phyloP scores from a whole-genome alignment of 64 coral and sea anemone genomes.

The Dendronephthya gigantea region DNA sequence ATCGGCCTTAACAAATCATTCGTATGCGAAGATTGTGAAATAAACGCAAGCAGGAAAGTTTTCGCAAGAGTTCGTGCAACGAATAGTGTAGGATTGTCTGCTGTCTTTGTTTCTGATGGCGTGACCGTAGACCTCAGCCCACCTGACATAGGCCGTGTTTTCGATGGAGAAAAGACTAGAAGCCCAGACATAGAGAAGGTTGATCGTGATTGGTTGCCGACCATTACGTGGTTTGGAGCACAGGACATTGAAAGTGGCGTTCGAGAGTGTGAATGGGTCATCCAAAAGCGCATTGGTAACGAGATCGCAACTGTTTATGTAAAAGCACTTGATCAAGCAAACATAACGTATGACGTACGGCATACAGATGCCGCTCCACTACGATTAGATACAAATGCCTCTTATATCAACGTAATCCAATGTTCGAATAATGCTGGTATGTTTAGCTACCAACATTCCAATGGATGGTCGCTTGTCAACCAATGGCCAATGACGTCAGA shows the following conservation, averaged over 20 bases:
- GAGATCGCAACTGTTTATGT: neutral
- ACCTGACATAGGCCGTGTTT: conserved; percentile 22
- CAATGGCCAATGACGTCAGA: conserved; percentile 7
- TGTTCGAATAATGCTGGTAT: neutral
- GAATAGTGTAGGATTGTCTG: conserved; percentile 48
- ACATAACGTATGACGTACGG: neutral
- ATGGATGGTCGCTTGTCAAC: neutral
- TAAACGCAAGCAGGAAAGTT: conserved; percentile 32
- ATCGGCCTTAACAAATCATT: conserved; percentile 45
- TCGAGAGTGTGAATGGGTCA: neutral
- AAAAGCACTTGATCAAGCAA: neutral
- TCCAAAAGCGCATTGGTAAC: neutral
- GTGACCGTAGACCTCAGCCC: conserved; percentile 51
- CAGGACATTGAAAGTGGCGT: neutral
- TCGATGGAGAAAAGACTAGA: conserved; percentile 17
- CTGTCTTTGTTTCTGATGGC: conserved; percentile 54
- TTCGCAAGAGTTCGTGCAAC: conserved; percentile 43
- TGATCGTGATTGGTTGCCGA: neutral
- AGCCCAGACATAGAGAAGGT: neutral
- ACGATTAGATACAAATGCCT: neutral
- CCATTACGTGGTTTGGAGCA: neutral
- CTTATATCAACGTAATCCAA: neutral
- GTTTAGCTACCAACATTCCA: neutral
- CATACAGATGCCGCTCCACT: neutral
- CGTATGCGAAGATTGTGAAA: conserved; percentile 17